These are phyloP conservation scores for Limnothrissa miodon DNA, from an alignment of 2,113 vertebrate genomes.

Conservation along the genomic window DNA sequence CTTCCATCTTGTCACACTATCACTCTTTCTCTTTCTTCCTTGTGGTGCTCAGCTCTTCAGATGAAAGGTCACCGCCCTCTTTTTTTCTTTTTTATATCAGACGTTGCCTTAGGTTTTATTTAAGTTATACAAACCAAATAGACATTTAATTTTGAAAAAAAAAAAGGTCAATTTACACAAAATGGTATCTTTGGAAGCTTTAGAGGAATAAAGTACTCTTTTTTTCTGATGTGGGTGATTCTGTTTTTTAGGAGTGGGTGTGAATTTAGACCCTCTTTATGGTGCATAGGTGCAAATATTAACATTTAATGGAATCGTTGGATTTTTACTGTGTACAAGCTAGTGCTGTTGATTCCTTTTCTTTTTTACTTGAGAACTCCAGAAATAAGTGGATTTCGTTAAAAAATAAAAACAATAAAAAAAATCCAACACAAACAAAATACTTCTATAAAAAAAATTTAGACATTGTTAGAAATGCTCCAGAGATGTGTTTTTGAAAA, in stretches of 20 bases:
- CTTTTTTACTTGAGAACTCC: conserved; percentile 47
- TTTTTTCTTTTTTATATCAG: conserved; percentile 53
- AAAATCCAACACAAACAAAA: not conserved
- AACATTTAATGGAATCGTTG: conserved; percentile 59
- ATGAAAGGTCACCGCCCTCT: not conserved
- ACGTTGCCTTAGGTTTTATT: conserved; percentile 79
- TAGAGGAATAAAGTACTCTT: conserved; percentile 19
- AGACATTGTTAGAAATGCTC: conserved; percentile 32
- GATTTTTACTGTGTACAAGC: conserved; percentile 60
- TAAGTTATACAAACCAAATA: conserved; percentile 77
- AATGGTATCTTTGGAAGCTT: conserved; percentile 8
- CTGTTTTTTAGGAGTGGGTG: conserved; percentile 36
- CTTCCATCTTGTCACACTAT: conserved; percentile 11
- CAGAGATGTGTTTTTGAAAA: conserved; percentile 54
- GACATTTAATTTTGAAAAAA: conserved; percentile 54
- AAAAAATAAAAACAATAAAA: conserved; percentile 39
- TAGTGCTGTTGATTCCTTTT: conserved; percentile 69
- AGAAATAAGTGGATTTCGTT: conserved; percentile 16
- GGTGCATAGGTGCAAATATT: conserved; percentile 37
- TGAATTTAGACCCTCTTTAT: conserved; percentile 29
- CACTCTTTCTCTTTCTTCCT: conserved; percentile 20
- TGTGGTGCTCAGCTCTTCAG: conserved; percentile 14
- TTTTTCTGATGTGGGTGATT: conserved; percentile 30
- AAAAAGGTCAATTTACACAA: conserved; percentile 39
- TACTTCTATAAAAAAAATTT: conserved; percentile 14